phyloP scores from a whole-genome alignment of 2,113 vertebrate species.

The Corythornis vintsioides region DNA sequence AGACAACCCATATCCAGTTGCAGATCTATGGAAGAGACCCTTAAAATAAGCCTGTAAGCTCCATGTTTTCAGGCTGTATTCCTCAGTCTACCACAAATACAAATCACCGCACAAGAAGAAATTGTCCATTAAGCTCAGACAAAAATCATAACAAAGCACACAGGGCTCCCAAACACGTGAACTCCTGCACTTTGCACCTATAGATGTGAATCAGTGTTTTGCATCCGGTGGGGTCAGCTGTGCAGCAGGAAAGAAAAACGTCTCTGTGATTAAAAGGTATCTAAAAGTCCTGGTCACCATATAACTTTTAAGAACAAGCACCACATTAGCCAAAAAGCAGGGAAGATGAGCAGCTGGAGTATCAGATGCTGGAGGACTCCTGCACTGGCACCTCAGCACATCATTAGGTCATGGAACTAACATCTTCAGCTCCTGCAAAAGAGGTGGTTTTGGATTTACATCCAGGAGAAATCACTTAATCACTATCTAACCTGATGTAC shows the following conservation, averaged over 20 bases:
- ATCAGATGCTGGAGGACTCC: background rate
- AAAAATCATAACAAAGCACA: background rate
- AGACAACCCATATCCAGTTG: accelerated
- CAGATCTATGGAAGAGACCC: background rate
- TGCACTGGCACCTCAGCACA: background rate
- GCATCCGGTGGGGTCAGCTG: background rate
- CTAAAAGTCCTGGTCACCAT: background rate
- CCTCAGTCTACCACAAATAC: accelerated
- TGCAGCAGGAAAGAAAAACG: background rate
- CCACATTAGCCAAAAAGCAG: background rate
- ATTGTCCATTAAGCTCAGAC: background rate
- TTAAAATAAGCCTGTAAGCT: background rate
- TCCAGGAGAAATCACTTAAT: background rate
- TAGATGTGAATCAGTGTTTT: background rate
- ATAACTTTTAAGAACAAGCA: background rate
- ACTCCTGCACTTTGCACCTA: background rate
- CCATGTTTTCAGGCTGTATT: background rate
- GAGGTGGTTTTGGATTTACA: background rate
- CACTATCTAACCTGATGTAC: background rate
- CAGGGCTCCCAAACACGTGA: background rate
- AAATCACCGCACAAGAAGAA: background rate
- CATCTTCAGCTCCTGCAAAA: background rate
- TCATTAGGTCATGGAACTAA: background rate
- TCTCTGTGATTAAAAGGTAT: background rate
- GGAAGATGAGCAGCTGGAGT: background rate